A percentile compares a stretch with the other conserved stretches of the same genome.
Conservation (phyloP, 2,888 invertebrate genomes). For the Erpobdella octoculata region DNA sequence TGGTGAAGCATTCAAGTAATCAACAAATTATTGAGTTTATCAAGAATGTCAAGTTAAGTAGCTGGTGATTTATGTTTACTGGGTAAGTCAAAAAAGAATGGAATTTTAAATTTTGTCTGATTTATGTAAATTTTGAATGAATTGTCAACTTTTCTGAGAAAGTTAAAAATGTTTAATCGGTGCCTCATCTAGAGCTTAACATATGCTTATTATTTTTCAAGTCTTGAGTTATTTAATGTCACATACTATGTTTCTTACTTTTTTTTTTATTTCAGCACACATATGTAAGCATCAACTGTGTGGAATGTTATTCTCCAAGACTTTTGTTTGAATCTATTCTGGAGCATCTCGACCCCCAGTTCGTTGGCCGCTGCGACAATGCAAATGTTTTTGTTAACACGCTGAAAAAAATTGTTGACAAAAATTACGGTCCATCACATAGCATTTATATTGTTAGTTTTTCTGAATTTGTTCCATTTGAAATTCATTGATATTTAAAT, state of each 20-base stretch:
- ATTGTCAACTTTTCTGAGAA: no score
- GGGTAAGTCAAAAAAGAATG: no score
- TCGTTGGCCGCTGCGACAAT: slow-evolving; percentile 45
- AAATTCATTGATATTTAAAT: slow-evolving; percentile 3
- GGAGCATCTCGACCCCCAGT: slow-evolving; percentile 55
- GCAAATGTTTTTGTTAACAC: slow-evolving; percentile 49
- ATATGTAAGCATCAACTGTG: slow-evolving; percentile 65
- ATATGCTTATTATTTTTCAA: no score
- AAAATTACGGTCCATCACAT: slow-evolving; percentile 37
- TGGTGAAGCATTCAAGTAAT: neutral
- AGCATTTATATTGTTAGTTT: slow-evolving; percentile 47
- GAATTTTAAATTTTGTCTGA: no score
- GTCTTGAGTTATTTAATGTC: no score
- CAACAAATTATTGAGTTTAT: no score
- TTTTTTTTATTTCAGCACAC: slow-evolving; percentile 40
- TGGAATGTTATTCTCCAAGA: slow-evolving; percentile 71
- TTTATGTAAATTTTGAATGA: no score
- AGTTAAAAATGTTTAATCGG: no score
- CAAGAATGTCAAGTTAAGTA: no score
- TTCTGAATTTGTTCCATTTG: neutral
- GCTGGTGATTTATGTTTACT: no score
- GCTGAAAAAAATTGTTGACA: slow-evolving; percentile 38
- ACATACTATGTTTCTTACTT: no score
- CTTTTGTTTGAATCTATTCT: slow-evolving; percentile 71
- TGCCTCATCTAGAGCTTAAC: no score